Conservation (phyloP, 2,113 vertebrate genomes). For the Hystrix brachyura region DNA sequence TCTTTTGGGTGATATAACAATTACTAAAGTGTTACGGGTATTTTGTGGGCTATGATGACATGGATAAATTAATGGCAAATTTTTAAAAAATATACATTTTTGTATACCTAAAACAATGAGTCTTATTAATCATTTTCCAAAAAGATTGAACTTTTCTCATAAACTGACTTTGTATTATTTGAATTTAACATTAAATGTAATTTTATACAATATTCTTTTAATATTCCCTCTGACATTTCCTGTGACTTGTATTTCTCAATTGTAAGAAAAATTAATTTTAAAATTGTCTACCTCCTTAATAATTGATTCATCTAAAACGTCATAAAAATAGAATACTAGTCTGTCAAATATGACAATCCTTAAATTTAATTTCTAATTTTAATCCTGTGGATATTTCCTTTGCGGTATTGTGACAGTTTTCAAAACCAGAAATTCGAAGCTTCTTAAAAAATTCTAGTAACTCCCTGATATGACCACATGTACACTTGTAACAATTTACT, state of each 20-base stretch:
- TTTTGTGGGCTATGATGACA: not conserved
- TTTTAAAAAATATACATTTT: slow-evolving; percentile 5
- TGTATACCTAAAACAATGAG: not conserved
- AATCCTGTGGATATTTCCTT: not conserved
- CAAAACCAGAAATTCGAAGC: not conserved
- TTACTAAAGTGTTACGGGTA: not conserved
- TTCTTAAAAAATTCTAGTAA: not conserved
- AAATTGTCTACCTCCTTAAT: not conserved
- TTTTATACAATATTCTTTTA: not conserved
- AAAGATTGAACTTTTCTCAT: not conserved
- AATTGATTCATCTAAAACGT: not conserved
- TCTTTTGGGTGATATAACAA: not conserved
- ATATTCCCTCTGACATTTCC: not conserved
- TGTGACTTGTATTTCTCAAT: not conserved
- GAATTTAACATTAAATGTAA: not conserved
- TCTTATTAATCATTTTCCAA: not conserved
- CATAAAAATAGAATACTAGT: not conserved
- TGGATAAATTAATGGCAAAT: not conserved
- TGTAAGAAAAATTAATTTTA: not conserved
- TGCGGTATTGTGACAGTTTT: not conserved
- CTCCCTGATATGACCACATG: not conserved
- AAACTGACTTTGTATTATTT: not conserved
- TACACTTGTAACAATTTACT: not conserved
- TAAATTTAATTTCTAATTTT: not conserved
- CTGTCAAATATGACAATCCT: not conserved